Base-by-base conservation (phyloP, 2,113 vertebrate genomes). In the Serilophus lunatus region DNA sequence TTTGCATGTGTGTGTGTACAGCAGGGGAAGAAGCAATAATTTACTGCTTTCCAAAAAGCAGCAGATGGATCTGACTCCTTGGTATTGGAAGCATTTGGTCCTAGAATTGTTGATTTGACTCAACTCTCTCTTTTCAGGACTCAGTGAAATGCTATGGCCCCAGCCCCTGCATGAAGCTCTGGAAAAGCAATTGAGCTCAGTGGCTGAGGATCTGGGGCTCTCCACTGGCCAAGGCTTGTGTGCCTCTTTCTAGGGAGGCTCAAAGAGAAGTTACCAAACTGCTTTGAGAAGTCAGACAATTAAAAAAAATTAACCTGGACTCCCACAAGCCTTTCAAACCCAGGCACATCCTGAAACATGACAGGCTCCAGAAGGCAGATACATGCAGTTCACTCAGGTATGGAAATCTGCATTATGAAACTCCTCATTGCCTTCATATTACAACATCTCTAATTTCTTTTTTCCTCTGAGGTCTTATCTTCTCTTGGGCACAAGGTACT, bases 1-100 rank as follows among this genome's bases (percentile, higher is more conserved):
- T 97, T 90, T 96, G 80, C 93, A 93, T 96, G 92, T 95, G 74
- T 59, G 23, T 93, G 71, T 90, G 76, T 93, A 85, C 68, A 94
- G 76, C 60, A 88, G 76, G 82, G 63, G 87, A 94, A 96, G 72
- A 96, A 81, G 92, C 85, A 95, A 35, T 85, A 42, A 85, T 91
- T 91, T 88, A 72, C 84, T 85, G 47, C 79, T 88, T 92, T 96
- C 82, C 80, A 78, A 93, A 94, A 95, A 90, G 80, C 76, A 86
- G 65, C 93, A 96, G 90, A 93, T 96, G 93, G 95, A 87, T 96
- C 79, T 90, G 80, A 74, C 85, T 84, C 42, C 54, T 90, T 68
- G 66, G 59, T 92, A 82, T 23, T 49, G 63, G 82, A 88, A 88
- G n/a, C 12, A 4, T 53, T 74, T 83, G 82, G 82, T 68, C 72